phyloP scores from a whole-genome alignment of 2,113 vertebrate genomes.

The Alethe castanea region DNA sequence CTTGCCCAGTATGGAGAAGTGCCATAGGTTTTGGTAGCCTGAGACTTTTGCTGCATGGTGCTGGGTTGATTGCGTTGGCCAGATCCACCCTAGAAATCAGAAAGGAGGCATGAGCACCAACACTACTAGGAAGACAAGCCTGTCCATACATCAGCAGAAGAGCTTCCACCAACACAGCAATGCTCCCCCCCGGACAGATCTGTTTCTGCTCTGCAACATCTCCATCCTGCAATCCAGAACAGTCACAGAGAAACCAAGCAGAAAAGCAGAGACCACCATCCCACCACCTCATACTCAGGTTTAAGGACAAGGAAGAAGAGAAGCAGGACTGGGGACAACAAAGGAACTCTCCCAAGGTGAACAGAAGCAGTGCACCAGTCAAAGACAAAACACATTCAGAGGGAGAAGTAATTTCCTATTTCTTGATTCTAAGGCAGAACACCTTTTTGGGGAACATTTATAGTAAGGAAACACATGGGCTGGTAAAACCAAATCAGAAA shows the following conservation, averaged over 20 bases:
- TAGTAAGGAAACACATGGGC: not conserved
- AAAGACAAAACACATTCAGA: not conserved
- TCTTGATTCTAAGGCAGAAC: not conserved
- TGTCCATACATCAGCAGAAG: not conserved
- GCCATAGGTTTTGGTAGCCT: constrained; percentile 78
- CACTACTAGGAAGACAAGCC: not conserved
- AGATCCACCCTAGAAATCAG: constrained; percentile 70
- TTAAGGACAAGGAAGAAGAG: not conserved
- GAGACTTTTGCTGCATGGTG: constrained; percentile 81
- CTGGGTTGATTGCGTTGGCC: constrained; percentile 77
- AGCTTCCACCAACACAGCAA: not conserved
- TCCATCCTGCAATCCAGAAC: not conserved
- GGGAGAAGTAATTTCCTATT: not conserved
- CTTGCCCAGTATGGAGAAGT: constrained; percentile 82
- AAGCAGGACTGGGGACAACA: not conserved
- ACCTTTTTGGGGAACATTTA: not conserved
- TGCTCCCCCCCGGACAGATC: not conserved
- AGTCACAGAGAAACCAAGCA: not conserved
- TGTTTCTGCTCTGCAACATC: not conserved
- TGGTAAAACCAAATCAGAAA: not conserved
- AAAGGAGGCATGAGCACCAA: not conserved
- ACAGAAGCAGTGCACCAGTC: not conserved
- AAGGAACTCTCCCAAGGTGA: not conserved
- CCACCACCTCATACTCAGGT: not conserved
- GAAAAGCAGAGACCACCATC: not conserved